These are phyloP conservation scores for Arenaria interpres DNA, from an alignment of 2,113 vertebrate genomes.

Conservation along the genomic window DNA sequence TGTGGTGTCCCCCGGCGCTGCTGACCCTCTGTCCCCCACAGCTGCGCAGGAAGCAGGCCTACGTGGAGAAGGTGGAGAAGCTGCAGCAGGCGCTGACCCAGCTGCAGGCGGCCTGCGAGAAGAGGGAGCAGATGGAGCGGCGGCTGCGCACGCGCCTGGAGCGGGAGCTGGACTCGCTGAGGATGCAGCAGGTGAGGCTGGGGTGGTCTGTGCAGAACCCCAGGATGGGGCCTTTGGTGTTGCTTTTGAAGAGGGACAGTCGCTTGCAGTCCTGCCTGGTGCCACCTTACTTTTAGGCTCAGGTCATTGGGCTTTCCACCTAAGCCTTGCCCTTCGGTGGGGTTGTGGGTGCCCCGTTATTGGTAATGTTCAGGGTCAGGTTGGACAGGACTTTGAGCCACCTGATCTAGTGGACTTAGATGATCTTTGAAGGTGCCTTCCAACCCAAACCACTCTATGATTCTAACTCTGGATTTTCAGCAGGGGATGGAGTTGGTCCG, in stretches of 20 bases:
- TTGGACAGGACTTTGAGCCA: background rate
- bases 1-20: rapidly evolving
- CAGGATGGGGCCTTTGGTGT: rapidly evolving
- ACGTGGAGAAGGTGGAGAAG: conserved; percentile 86
- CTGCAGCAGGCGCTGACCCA: conserved; percentile 85
- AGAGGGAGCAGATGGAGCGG: conserved; percentile 86
- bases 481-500: rapidly evolving
- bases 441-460: background rate
- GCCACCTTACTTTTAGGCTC: background rate
- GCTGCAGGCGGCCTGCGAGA: conserved; percentile 83
- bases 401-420: background rate
- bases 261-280: background rate
- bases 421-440: background rate
- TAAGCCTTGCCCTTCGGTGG: background rate
- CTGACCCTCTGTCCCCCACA: conserved; percentile 5
- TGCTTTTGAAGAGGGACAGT: background rate
- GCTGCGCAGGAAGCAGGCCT: conserved; percentile 85
- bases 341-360: rapidly evolving
- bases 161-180: conserved; percentile 82
- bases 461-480: background rate
- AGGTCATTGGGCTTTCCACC: background rate
- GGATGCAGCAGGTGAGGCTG: conserved; percentile 81
- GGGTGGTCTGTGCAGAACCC: background rate
- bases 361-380: background rate
- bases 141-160: conserved; percentile 84